Conservation (phyloP, 2,113 vertebrate species). For the Riparia riparia region DNA sequence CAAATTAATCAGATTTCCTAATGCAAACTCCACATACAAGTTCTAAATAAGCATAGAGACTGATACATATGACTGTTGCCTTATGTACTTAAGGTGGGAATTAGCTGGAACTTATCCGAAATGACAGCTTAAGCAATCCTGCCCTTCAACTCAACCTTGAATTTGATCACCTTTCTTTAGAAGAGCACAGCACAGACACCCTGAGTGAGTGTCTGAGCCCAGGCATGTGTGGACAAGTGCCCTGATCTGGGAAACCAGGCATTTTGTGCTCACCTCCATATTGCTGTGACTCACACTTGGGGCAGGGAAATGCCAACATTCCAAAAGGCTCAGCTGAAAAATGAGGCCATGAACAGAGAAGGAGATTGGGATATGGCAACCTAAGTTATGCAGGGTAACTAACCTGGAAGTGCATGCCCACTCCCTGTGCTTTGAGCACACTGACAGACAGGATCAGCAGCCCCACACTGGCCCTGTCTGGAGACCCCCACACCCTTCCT, state of each 20-base stretch:
- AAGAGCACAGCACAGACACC: neutral
- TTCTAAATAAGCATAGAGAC: neutral
- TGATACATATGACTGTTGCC: neutral
- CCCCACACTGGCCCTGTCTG: accelerated
- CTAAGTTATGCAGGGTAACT: neutral
- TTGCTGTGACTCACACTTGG: neutral
- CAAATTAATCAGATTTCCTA: neutral
- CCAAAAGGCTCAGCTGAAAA: neutral
- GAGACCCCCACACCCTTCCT: neutral
- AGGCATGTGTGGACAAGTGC: neutral
- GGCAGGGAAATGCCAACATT: neutral
- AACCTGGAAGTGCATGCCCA: neutral
- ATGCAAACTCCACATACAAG: neutral
- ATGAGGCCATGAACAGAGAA: accelerated
- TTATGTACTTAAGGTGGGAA: neutral
- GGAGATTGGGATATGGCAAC: neutral
- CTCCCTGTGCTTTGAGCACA: neutral
- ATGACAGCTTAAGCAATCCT: neutral
- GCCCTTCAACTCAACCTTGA: neutral
- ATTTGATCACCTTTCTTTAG: neutral
- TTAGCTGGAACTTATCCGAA: neutral
- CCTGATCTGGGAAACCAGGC: neutral
- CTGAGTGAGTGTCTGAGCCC: neutral
- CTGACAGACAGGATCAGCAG: neutral
- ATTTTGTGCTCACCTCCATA: neutral